Percentiles rank a stretch among this genome's conserved stretches.
phyloP scores from a whole-genome alignment of 2,797 vertebrate genomes.

The Dromococcyx pavoninus region DNA sequence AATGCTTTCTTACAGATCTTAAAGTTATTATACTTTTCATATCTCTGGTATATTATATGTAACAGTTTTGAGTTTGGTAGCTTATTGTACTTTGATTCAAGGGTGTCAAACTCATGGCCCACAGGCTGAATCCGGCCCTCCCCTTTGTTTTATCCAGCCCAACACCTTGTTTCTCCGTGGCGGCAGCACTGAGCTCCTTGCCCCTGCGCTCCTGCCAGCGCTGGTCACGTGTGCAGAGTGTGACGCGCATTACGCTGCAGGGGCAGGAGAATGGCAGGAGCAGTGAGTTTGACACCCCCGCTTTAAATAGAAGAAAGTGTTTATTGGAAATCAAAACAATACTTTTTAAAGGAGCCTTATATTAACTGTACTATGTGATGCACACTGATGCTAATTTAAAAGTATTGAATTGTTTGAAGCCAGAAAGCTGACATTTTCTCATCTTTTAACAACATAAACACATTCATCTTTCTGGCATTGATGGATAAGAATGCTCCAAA shows the following conservation, averaged over 20 bases:
- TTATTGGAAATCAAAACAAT: not conserved
- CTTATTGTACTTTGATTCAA: not conserved
- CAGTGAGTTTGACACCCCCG: too few species aligned
- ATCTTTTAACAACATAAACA: not conserved
- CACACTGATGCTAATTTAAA: not conserved
- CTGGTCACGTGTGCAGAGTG: too few species aligned
- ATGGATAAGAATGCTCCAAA: not conserved
- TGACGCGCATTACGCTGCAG: too few species aligned
- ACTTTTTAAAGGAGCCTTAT: not conserved
- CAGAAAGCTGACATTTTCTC: not conserved
- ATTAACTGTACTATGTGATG: not conserved
- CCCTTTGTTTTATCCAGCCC: too few species aligned
- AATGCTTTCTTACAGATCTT: not conserved
- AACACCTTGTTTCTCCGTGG: too few species aligned
- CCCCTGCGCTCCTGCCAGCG: too few species aligned
- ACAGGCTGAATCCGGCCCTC: too few species aligned
- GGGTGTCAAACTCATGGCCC: too few species aligned
- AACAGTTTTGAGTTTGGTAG: not conserved
- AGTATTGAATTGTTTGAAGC: not conserved
- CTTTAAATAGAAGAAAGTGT: not conserved
- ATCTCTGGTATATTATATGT: not conserved
- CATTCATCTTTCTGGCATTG: not conserved
- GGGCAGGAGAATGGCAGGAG: too few species aligned
- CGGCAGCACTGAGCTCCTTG: too few species aligned
- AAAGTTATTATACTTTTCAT: not conserved